Conservation (phyloP, 1,140 invertebrate species). For the Drosophila chauvacae region DNA sequence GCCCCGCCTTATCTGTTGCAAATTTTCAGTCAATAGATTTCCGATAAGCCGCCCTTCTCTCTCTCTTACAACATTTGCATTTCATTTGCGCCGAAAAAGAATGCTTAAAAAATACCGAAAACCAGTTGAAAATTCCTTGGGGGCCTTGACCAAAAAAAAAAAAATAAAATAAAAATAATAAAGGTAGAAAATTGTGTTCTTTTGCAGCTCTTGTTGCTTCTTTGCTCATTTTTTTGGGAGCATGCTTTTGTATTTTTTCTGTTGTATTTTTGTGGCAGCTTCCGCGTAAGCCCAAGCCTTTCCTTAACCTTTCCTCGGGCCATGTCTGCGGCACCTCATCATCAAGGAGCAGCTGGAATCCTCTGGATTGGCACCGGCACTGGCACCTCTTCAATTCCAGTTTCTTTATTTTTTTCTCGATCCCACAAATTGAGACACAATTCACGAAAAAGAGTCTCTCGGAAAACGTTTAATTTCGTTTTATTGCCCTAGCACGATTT, state of each 20-base stretch:
- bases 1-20: conserved; percentile 62
- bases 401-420: conserved; percentile 11
- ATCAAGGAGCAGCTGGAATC: conserved; percentile 55
- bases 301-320: conserved; percentile 55
- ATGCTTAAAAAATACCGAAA: conserved; percentile 9
- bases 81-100: conserved; percentile 67
- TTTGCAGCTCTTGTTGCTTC: conserved; percentile 27
- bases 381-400: conserved; percentile 13
- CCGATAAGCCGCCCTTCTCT: conserved; percentile 46
- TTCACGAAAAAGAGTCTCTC: conserved; percentile 23
- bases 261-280: conserved; percentile 42
- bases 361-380: conserved; percentile 28
- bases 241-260: conserved; percentile 3
- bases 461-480: conserved; percentile 71
- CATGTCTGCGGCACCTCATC: conserved; percentile 75
- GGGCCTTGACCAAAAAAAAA: conserved; percentile 28
- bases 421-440: conserved; percentile 73
- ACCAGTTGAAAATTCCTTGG: conserved; percentile 50
- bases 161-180: conserved; percentile 39
- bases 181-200: conserved; percentile 59
- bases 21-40: conserved; percentile 75
- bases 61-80: conserved; percentile 57
- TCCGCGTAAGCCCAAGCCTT: conserved; percentile 58
- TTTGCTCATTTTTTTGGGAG: conserved; percentile 4
- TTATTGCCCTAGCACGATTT: conserved; percentile 78